A percentile compares a stretch with the other conserved stretches of the same genome.
Conservation (phyloP, 2,113 vertebrate species). For the Holacanthus passer region DNA sequence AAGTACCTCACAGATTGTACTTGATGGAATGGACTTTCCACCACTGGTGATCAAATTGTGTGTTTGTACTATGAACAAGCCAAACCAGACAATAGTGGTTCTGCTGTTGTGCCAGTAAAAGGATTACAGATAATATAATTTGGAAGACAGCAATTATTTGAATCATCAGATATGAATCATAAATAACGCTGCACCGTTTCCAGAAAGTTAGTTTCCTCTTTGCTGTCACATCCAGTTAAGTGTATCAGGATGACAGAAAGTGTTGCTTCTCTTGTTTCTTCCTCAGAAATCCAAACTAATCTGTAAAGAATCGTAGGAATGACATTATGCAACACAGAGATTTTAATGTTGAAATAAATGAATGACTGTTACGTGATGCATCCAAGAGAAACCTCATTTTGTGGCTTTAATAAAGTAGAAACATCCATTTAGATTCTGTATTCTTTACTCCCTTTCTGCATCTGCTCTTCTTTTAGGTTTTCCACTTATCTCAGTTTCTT, state of each 20-base stretch:
- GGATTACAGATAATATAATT: not conserved
- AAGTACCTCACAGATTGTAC: not conserved
- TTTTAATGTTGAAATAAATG: not conserved
- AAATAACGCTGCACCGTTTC: not conserved
- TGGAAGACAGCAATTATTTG: not conserved
- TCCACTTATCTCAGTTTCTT: no score
- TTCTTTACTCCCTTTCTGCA: no score
- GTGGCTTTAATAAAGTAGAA: not conserved
- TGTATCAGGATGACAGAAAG: not conserved
- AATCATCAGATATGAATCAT: constrained; percentile 4
- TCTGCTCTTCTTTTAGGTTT: not conserved
- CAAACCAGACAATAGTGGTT: not conserved
- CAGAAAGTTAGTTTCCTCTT: not conserved
- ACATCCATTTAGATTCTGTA: not conserved
- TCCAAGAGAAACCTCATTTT: not conserved
- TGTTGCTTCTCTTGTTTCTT: not conserved
- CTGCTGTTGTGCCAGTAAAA: not conserved
- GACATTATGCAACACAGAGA: not conserved
- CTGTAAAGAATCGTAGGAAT: not conserved
- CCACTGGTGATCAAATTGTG: not conserved
- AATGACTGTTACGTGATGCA: not conserved
- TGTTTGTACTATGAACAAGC: not conserved
- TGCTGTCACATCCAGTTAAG: not conserved
- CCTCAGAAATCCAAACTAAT: not conserved
- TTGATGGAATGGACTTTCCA: not conserved